Conservation (phyloP, 1,140 invertebrate species). For the Phymorhynchus buccinoides region DNA sequence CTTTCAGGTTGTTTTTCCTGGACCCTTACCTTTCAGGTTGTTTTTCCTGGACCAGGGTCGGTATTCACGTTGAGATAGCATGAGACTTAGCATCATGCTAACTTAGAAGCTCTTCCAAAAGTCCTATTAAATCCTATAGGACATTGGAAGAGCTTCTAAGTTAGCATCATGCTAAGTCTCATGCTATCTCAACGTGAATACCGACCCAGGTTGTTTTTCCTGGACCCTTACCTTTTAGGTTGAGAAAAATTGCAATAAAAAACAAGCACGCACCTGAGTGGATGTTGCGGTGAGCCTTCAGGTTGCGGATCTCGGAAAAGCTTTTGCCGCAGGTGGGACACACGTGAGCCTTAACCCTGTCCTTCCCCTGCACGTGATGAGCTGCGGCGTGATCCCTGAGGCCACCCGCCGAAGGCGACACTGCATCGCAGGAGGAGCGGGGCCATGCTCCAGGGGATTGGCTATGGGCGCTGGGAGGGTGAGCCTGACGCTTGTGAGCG, state of each 20-base stretch:
- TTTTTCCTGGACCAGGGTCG: too few relatives aligned
- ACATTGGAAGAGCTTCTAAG: too few relatives aligned
- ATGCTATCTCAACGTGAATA: background rate
- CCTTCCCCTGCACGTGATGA: constrained; percentile 53
- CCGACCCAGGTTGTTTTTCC: background rate
- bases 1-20: too few relatives aligned
- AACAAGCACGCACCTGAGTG: constrained; percentile 55
- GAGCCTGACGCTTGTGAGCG: constrained; percentile 37
- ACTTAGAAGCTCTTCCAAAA: too few relatives aligned
- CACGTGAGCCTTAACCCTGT: constrained; percentile 52
- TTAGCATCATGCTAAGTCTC: too few relatives aligned
- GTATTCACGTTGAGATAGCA: too few relatives aligned
- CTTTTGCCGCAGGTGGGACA: constrained; percentile 57
- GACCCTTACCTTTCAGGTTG: too few relatives aligned
- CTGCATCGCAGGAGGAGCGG: constrained; percentile 51
- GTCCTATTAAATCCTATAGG: too few relatives aligned
- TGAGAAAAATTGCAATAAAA: too few relatives aligned
- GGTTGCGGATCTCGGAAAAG: constrained; percentile 60
- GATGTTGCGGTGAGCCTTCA: constrained; percentile 52
- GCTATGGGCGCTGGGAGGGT: background rate
- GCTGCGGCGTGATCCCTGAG: constrained; percentile 53
- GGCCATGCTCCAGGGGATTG: background rate
- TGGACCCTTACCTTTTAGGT: too few relatives aligned
- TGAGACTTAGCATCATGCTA: too few relatives aligned
- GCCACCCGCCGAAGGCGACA: constrained; percentile 50